Base-by-base conservation (phyloP, 2,888 invertebrate genomes). In the Hyppa rectilinea region DNA sequence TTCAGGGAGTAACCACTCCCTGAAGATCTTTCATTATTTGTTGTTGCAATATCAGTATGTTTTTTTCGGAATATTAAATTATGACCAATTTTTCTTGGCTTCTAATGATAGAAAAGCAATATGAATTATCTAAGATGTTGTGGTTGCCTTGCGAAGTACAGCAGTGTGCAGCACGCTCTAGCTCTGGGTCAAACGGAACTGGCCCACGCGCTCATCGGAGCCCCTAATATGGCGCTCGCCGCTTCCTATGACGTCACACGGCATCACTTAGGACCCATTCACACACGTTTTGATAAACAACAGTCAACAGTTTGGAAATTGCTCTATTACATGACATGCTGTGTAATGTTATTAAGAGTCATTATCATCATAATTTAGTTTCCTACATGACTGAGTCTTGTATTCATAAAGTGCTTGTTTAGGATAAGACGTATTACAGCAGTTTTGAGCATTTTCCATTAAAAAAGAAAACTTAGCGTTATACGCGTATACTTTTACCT, bases 121-220 rank as follows among this genome's bases (percentile, higher is more conserved):
- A 14, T 12, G 0, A 50, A 66, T 40, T 14, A 40, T 43, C 36
- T 5, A n/a, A 43, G 23, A 20, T 12, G 4, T 20, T 23, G 10
- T 40, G 12, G 14, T 38, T 38, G 17, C 20, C 26, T 34, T 43
- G 7, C 31, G 43, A 31, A 26, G 4, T 43, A 49, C 29, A 31
- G 20, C 36, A 73, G 85, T 83, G 80, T 73, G 73, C 59, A 17
- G 38, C 49, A 9, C 65, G 56, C 75, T 62, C 64, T 62, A 73
- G 38, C 58, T 70, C 60, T 73, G 63, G 72, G 71, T 79, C 85
- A 74, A 82, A 76, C 88, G 88, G 89, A 89, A 88, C 86, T 82
- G 76, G 88, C 87, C 87, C 86, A 89, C 90, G 81, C 85, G 73
- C 78, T 78, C 83, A 81, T 85, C 81, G 81, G 61, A 72, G 72